Evolutionary conservation across 2,113 vertebrate genomes (phyloP).

Genomic region (Chlorocebus sabaeus): DNA sequence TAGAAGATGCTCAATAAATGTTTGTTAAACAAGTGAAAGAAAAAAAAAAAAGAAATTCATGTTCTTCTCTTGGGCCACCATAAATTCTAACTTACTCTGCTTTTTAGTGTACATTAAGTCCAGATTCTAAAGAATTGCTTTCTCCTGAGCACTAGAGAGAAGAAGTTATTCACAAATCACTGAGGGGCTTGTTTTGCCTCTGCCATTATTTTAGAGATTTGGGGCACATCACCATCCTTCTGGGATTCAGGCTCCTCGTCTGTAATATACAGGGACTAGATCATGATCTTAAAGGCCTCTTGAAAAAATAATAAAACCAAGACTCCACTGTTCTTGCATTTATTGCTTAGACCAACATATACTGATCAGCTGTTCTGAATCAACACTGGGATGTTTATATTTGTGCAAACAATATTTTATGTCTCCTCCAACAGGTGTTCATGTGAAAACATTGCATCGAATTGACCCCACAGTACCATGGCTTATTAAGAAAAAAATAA

Average conservation of each 20-base stretch:
- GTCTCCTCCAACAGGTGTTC: conserved; percentile 16
- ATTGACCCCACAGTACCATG: background rate
- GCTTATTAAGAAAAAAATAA: background rate
- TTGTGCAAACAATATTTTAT: background rate
- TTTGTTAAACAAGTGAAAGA: background rate
- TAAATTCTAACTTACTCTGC: background rate
- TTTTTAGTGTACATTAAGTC: background rate
- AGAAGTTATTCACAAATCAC: background rate
- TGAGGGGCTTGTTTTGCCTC: background rate
- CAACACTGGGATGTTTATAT: background rate
- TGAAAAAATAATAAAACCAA: background rate
- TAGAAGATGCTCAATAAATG: background rate
- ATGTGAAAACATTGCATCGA: conserved; percentile 33
- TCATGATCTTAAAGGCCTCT: background rate
- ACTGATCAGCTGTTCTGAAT: background rate
- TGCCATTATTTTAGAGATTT: background rate
- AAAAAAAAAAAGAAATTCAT: background rate
- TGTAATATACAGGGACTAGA: background rate
- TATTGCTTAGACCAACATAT: background rate
- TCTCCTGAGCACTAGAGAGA: background rate
- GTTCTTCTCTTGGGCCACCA: background rate
- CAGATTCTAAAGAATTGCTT: conserved; percentile 15
- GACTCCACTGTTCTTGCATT: background rate
- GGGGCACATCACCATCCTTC: background rate
- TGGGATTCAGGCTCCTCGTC: background rate